A percentile compares a stretch with the other conserved stretches of the same genome.
phyloP scores from a whole-genome alignment of 2,797 vertebrate genomes.

The Hylomyscus alleni region DNA sequence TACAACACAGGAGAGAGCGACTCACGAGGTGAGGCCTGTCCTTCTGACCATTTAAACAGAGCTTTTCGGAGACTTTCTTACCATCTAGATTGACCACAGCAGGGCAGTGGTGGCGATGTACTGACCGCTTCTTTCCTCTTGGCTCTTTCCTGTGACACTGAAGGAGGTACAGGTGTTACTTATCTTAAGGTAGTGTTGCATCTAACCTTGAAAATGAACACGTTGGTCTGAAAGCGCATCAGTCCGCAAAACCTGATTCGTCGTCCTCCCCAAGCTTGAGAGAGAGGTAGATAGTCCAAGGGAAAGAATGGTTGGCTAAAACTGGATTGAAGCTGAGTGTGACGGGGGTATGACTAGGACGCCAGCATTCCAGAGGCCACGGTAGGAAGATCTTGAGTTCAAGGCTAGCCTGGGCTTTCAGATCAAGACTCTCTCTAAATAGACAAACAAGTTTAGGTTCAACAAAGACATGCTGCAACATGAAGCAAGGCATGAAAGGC shows the following conservation, averaged over 20 bases:
- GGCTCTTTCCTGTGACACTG: conserved; percentile 20
- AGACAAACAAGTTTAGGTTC: not conserved
- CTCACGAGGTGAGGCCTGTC: not conserved
- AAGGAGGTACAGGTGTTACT: not conserved
- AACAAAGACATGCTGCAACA: not conserved
- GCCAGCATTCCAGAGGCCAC: not conserved
- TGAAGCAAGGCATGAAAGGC: not conserved
- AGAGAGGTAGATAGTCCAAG: not conserved
- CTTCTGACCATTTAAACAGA: not conserved
- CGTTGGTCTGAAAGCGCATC: not conserved
- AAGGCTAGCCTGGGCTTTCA: not conserved
- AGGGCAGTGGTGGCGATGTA: not conserved
- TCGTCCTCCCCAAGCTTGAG: not conserved
- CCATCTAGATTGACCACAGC: not conserved
- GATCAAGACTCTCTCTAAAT: not conserved
- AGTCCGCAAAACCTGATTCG: not conserved
- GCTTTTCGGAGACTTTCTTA: not conserved
- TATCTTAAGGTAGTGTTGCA: conserved; percentile 48
- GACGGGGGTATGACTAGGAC: not conserved
- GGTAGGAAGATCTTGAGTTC: not conserved
- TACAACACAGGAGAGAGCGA: not conserved
- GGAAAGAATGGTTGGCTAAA: not conserved
- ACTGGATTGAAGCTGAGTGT: not conserved
- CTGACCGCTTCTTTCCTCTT: not conserved
- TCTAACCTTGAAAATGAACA: not conserved